phyloP scores from a whole-genome alignment of 1,140 invertebrate species.

The Drosophila nebulosa region DNA sequence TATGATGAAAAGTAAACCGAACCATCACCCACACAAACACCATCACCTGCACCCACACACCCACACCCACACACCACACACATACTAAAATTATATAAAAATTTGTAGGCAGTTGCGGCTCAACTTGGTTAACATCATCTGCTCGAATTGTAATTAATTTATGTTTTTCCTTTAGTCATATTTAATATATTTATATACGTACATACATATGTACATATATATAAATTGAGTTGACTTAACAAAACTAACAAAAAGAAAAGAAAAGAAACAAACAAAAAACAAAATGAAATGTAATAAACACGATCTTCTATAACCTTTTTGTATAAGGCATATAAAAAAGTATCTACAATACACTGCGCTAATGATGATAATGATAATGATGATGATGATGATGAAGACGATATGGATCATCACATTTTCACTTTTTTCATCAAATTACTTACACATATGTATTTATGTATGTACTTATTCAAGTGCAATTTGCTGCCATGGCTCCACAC shows the following conservation, averaged over 20 bases:
- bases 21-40: not conserved
- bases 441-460: not conserved
- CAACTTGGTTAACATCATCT: not conserved
- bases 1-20: not conserved
- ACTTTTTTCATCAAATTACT: not conserved
- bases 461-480: conserved; percentile 7
- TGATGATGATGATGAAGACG: not conserved
- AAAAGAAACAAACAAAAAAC: not conserved
- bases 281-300: not conserved
- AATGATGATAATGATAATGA: not conserved
- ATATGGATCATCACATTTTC: not conserved
- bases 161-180: not conserved
- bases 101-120: not conserved
- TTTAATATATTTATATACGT: not conserved
- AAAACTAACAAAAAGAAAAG: not conserved
- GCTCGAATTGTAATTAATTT: not conserved
- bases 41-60: not conserved
- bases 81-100: not conserved
- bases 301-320: not conserved
- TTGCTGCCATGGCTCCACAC: conserved; percentile 8
- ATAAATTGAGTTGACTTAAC: not conserved
- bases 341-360: not conserved
- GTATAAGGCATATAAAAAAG: not conserved
- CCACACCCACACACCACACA: not conserved
- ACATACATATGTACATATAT: not conserved